Evolutionary conservation across 2,888 invertebrate species (phyloP).

Genomic region (Drosophila mimica): DNA sequence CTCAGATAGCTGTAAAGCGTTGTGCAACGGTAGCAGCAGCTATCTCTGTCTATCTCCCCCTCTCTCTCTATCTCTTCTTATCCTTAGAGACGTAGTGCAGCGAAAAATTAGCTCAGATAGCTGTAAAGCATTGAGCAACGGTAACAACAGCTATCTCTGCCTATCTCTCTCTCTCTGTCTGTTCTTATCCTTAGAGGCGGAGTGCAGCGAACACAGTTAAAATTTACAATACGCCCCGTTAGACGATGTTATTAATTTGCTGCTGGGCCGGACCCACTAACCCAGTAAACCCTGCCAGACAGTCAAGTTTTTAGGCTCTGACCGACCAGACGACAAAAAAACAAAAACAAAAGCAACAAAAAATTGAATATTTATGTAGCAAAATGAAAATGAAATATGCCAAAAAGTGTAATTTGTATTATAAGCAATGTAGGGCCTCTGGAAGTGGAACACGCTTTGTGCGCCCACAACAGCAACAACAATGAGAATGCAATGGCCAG

Average conservation of each 20-base stretch:
- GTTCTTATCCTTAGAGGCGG: background rate
- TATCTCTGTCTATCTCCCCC: background rate
- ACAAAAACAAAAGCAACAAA: conserved; percentile 26
- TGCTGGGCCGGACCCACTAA: conserved; percentile 60
- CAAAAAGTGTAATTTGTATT: conserved; percentile 80
- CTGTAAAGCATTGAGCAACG: conserved; percentile 49
- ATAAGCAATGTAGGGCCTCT: conserved; percentile 35
- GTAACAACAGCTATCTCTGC: conserved; percentile 5
- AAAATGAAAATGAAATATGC: conserved; percentile 67
- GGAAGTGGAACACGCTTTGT: conserved; percentile 47
- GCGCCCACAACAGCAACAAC: conserved; percentile 49
- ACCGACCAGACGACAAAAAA: conserved; percentile 27
- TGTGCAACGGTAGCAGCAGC: conserved; percentile 19
- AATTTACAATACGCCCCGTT: conserved; percentile 43
- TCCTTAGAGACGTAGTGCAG: background rate
- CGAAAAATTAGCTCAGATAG: conserved; percentile 60
- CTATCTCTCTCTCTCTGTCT: background rate
- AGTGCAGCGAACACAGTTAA: conserved; percentile 9
- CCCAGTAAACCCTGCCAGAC: conserved; percentile 50
- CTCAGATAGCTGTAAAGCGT: conserved; percentile 63
- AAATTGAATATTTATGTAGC: conserved; percentile 4
- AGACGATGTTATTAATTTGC: conserved; percentile 45
- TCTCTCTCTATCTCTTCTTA: background rate
- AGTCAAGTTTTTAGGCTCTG: conserved; percentile 47
- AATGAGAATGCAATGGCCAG: conserved; percentile 46